phyloP scores from a whole-genome alignment of 2,797 vertebrate genomes.

The Tangara arthus region DNA sequence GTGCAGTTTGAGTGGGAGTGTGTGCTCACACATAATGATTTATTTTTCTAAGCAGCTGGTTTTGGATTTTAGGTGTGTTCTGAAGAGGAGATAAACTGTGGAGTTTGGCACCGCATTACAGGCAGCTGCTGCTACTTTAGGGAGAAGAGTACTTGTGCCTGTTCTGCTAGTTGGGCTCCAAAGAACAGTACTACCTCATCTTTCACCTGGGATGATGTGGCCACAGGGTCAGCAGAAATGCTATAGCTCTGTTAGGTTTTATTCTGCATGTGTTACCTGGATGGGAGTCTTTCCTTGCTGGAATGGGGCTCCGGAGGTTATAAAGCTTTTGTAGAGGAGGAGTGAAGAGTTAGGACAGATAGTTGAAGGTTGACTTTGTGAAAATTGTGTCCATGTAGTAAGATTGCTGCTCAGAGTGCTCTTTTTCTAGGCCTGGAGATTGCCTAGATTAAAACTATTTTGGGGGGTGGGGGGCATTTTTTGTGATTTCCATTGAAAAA shows the following conservation, averaged over 20 bases:
- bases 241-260: neutral
- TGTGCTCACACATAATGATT: neutral
- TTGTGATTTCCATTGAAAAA: neutral
- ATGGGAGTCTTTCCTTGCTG: neutral
- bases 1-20: neutral
- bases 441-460: neutral
- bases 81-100: neutral
- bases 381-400: neutral
- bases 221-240: neutral
- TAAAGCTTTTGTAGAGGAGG: neutral
- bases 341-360: neutral
- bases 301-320: neutral
- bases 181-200: conserved; percentile 61
- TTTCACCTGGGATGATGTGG: neutral
- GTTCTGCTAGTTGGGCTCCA: neutral
- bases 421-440: neutral
- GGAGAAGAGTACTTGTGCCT: neutral
- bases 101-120: neutral
- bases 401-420: conserved; percentile 5
- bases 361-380: neutral
- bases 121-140: neutral
- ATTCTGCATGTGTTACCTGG: neutral
- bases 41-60: neutral
- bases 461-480: fast-evolving
- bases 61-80: neutral